Evolutionary conservation across 2,797 vertebrate species (phyloP), one percentile per base, ranked within the genome.

Genomic region (Clarias laeviceps): DNA sequence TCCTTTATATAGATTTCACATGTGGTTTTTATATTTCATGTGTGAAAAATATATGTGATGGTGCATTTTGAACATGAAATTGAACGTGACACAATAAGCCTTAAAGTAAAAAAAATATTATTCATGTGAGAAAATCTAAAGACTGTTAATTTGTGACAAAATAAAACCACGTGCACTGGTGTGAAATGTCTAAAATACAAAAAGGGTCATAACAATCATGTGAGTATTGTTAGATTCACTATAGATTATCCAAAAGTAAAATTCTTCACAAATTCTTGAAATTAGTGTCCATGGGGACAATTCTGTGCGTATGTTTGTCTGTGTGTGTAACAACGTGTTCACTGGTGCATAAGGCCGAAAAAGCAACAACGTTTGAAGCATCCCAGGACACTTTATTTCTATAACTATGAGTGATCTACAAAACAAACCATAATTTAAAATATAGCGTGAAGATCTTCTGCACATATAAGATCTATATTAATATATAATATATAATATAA

Each of bases 291-390:
- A 65, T 65, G 27, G 27, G n/a, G 62, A 65, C 27, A 65, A 62
- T 62, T 6, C 0, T 66, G 5, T 66, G 27, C 15, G 64, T 29
- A 29, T 68, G n/a, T 68, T 17, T 66, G 5, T 66, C 27, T 34
- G 66, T 50, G 70, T 50, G 40, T 27, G 40, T 54, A 7, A 89
- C 2, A 91, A 86, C 80, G 76, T 82, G 89, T 64, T 82, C 83
- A 83, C 79, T 65, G 82, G 81, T 83, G 85, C 74, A 34, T 54
- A 64, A 34, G n/a, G 50, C 15, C 82, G 17, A 68, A 6, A 68
- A 50, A 68, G 20, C 34, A 84, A 57, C 74, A 40, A 29, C 50
- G 17, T 40, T 45, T 61, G 57, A 56, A 79, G 54, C 76, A 20
- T 34, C 70, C 50, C 32, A 27, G 40, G 8, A 50, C 72, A 24